These are phyloP conservation scores for Falco novaeseelandiae DNA, from an alignment of 2,797 vertebrate genomes.

Conservation along the genomic window DNA sequence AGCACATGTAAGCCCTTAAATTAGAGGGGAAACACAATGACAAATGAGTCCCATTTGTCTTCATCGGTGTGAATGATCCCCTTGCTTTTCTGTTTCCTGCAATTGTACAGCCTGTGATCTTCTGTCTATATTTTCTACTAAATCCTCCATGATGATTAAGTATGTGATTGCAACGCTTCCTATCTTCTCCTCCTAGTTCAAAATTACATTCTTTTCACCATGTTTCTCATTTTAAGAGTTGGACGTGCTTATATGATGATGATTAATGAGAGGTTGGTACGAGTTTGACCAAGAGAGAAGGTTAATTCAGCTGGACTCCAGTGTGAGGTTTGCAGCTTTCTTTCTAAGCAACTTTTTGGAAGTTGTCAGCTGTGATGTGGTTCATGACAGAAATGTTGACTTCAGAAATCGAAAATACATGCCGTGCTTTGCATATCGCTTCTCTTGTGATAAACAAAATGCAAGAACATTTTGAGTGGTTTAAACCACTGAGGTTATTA, in stretches of 20 bases:
- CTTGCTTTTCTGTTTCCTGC: not conserved
- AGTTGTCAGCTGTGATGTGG: not conserved
- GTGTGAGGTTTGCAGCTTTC: not conserved
- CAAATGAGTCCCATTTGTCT: not conserved
- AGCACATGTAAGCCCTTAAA: not conserved
- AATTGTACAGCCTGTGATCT: not conserved
- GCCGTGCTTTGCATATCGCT: not conserved
- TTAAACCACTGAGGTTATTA: not conserved
- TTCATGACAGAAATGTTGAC: not conserved
- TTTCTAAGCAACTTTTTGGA: not conserved
- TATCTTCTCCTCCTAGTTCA: not conserved
- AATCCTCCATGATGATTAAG: not conserved
- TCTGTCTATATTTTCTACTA: not conserved
- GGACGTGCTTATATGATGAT: not conserved
- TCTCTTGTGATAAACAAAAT: conserved; percentile 24
- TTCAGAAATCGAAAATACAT: not conserved
- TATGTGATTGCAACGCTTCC: not conserved
- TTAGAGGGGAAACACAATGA: not conserved
- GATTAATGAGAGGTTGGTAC: not conserved
- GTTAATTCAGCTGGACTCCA: not conserved
- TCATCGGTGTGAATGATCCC: not conserved
- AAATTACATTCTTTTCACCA: not conserved
- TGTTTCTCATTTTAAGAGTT: not conserved
- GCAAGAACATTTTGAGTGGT: not conserved
- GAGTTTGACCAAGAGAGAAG: not conserved